Percentiles rank a stretch among this genome's conserved stretches.
Conservation (phyloP, 1,140 invertebrate genomes). For the Orius laevigatus region DNA sequence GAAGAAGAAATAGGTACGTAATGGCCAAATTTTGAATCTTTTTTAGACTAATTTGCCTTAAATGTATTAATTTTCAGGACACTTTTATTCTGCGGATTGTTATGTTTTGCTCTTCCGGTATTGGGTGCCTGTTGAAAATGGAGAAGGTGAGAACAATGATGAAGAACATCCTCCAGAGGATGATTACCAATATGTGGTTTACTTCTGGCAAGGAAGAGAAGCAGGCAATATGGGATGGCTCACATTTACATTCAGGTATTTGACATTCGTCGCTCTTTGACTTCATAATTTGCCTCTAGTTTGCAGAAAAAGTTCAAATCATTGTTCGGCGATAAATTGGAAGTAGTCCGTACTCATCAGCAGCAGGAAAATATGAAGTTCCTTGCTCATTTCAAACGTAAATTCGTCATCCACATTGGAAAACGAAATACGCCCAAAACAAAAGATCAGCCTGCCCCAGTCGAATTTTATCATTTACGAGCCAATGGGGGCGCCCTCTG, state of each 20-base stretch:
- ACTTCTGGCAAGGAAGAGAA: constrained; percentile 97
- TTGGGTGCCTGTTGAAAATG: constrained; percentile 53
- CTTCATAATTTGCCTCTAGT: constrained; percentile 30
- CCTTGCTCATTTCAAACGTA: constrained; percentile 90
- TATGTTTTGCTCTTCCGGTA: constrained; percentile 97
- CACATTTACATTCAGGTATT: constrained; percentile 86
- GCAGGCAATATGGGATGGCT: constrained; percentile 99
- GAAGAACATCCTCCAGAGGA: constrained; percentile 53
- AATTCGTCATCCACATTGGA: constrained; percentile 87
- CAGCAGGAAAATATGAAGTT: constrained; percentile 99
- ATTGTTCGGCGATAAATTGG: constrained; percentile 85
- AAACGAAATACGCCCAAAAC: constrained; percentile 50
- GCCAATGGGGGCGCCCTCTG: constrained; percentile 91
- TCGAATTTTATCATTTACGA: constrained; percentile 88
- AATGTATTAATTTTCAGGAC: constrained; percentile 28
- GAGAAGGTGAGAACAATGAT: constrained; percentile 45
- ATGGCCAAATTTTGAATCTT: not conserved
- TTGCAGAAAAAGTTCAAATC: constrained; percentile 95
- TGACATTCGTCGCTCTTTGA: constrained; percentile 5
- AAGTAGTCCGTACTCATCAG: constrained; percentile 93
- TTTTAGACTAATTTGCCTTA: not conserved
- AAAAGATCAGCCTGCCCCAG: constrained; percentile 36
- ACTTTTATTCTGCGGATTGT: constrained; percentile 89
- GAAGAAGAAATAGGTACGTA: constrained; percentile 77
- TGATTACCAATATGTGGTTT: constrained; percentile 91